Base-by-base conservation (phyloP, 2,888 invertebrate genomes). In the Tridacna crocea region DNA sequence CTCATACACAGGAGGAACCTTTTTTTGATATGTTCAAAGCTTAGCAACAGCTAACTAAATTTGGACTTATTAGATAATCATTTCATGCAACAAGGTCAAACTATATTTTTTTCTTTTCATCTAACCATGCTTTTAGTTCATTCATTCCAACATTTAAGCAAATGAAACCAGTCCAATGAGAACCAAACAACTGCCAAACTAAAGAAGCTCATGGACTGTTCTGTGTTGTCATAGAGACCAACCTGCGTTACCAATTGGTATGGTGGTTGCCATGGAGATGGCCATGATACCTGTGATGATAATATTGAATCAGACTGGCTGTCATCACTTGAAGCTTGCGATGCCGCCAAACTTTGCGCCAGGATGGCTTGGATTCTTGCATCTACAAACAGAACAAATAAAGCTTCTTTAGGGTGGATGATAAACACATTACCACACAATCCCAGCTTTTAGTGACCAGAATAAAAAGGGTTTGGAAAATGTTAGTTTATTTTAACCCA, bases 251-350 rank as follows among this genome's bases (percentile, higher is more conserved):
- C 55, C 75, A 85, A 83, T 79, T 83, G 82, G 81, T 83, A 87
- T 66, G 82, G 85, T 81, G 85, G 87, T 74, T 83, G 87, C 82
- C 89, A 86, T 60, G 89, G 89, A 61, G 87, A 82, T 78, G 86
- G 88, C 84, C 88, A 87, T 72, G 87, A 82, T 89, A 90, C 90
- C 90, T 88, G 88, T 85, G 89, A 80, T 47, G 90, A 84, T 10
- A 87, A 72, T 48, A 88, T 74, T 0, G 89, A 80, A 48, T 91
- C 91, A 12, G 88, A 83, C 75, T 89, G 90, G 75, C 92, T 92
- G 65, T 92, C 92, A 22, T 89, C 90, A 80, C 92, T 92, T 65
- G 92, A 91, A n/a, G 92, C 91, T 26, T 89, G 87, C 12, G 89
- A 88, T 58, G 86, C 85, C 8, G 87, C 88, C 12, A 88, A 79